Percentiles rank a stretch among this genome's conserved stretches.
phyloP scores from a whole-genome alignment of 2,888 invertebrate species.

The Sarcophaga caerulescens region DNA sequence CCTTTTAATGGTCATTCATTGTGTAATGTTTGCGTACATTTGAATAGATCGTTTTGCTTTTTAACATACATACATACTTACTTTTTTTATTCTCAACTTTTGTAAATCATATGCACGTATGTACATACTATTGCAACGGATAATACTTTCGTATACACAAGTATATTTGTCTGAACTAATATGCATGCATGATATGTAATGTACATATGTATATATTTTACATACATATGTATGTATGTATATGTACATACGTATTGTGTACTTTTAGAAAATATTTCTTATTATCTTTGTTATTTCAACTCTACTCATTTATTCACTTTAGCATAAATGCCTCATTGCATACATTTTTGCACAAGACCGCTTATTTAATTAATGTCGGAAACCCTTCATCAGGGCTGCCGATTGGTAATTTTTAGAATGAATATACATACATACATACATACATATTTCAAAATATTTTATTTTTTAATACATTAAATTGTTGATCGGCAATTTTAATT shows the following conservation, averaged over 20 bases:
- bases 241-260: not conserved
- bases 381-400: not conserved
- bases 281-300: slow-evolving; percentile 51
- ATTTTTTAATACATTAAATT: too few relatives aligned
- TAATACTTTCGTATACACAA: not conserved
- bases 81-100: not conserved
- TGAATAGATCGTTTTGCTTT: not conserved
- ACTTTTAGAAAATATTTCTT: slow-evolving; percentile 21
- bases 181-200: not conserved
- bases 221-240: not conserved
- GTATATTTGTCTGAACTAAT: not conserved
- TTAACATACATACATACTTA: too few relatives aligned
- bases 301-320: slow-evolving; percentile 28
- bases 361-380: too few relatives aligned
- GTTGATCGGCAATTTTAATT: too few relatives aligned
- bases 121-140: not conserved
- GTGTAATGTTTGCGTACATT: slow-evolving; percentile 7
- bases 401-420: slow-evolving; percentile 8
- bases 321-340: slow-evolving; percentile 25
- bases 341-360: slow-evolving; percentile 36
- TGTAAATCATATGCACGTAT: not conserved
- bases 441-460: too few relatives aligned
- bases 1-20: slow-evolving; percentile 45
- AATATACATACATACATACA: not conserved
- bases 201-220: too few relatives aligned